Evolutionary conservation across 1,140 invertebrate genomes (phyloP), one percentile per base, ranked within the genome.

Genomic region (Macrosteles quadrilineatus): DNA sequence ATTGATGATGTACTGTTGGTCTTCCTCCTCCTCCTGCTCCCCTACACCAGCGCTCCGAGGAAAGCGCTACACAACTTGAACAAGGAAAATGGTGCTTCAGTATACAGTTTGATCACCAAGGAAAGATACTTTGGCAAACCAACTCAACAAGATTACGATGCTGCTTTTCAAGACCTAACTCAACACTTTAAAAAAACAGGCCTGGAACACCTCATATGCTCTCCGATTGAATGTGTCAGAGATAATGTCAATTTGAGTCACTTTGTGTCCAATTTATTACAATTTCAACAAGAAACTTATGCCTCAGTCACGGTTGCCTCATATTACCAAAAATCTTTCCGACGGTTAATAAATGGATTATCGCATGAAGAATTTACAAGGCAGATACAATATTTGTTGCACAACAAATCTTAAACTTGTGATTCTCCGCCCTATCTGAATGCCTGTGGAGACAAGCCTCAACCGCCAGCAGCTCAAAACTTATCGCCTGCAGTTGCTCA

Each of bases 81-180:
- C n/a, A n/a, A n/a, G n/a, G n/a, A n/a, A n/a, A n/a, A n/a, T n/a
- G n/a, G n/a, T n/a, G n/a, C n/a, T n/a, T 53, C 47, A 53, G 47
- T 53, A 14, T 19, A 14, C 11, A 53, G 47, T 53, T 19, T 53
- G 11, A 53, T 53, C 11, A 53, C 47, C 47, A 53, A 53, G 21
- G 47, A 53, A 53, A 53, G 21, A 53, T 53, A 53, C 19, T 53
- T 14, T 21, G 47, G 19, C 6, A 53, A 53, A 53, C 47, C 47
- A 53, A 14, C 47, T n/a, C n/a, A 14, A 53, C 4, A 53, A 11
- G 19, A 53, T 19, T 53, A 53, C 21, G 47, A 53, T 19, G 21
- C 47, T 14, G 47, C 47, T 11, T 53, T 53, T 19, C 11, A 53
- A 53, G 11, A 53, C 4, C 21, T 53, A 4, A 53, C 47, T 4